Evolutionary conservation across 2,797 vertebrate species (phyloP).

Genomic region (Falco concolor): DNA sequence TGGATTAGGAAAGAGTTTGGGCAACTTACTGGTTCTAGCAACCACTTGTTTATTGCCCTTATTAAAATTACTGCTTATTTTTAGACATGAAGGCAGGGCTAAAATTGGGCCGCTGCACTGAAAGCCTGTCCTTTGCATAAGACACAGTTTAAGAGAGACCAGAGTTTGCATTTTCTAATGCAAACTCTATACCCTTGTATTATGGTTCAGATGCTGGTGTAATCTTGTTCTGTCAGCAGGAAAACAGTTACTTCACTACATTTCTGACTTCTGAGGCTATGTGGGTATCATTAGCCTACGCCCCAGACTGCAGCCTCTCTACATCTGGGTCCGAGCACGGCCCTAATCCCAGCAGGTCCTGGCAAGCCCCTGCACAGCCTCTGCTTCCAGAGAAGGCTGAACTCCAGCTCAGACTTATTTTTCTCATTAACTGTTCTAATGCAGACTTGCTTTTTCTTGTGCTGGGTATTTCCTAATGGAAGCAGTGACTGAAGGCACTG

Average conservation of each 20-base stretch:
- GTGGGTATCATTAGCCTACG: not conserved
- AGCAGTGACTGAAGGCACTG: not conserved
- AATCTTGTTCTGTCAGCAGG: not conserved
- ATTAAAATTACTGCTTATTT: not conserved
- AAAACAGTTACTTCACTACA: not conserved
- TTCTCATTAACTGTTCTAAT: slow-evolving; percentile 51
- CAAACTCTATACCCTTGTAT: not conserved
- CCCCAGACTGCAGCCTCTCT: not conserved
- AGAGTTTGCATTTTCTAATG: not conserved
- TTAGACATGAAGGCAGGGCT: not conserved
- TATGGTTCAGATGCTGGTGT: not conserved
- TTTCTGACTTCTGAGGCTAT: slow-evolving; percentile 1
- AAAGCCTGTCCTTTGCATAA: not conserved
- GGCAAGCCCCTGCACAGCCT: not conserved
- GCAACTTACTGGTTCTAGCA: not conserved
- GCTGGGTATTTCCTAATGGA: not conserved
- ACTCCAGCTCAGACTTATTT: slow-evolving; percentile 38
- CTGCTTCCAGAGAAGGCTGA: not conserved
- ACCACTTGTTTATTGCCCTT: not conserved
- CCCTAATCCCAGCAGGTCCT: not conserved
- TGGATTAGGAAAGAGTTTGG: not conserved
- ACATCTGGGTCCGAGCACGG: not conserved
- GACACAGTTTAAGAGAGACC: not conserved
- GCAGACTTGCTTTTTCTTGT: not conserved
- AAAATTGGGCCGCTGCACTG: not conserved